These are phyloP conservation scores for Coturnix japonica DNA, from an alignment of 2,113 vertebrate genomes.

Conservation along the genomic window DNA sequence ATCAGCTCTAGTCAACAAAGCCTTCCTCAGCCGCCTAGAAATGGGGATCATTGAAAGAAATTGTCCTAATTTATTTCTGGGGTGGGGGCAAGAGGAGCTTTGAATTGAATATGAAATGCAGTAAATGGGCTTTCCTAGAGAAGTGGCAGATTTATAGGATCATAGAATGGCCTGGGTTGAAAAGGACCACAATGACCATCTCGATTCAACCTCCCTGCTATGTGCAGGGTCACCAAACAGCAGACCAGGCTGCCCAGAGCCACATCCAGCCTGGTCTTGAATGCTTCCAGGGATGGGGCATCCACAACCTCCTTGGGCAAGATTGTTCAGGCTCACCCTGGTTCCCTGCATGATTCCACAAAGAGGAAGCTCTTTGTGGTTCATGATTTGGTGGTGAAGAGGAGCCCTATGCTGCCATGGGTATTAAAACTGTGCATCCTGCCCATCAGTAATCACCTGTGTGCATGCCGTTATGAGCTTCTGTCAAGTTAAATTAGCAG, in stretches of 20 bases:
- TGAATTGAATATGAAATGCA: neutral
- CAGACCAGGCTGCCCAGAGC: no score
- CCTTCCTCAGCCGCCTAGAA: neutral
- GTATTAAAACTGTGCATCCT: neutral
- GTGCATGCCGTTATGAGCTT: neutral
- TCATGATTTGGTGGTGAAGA: fast-evolving
- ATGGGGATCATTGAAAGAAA: neutral
- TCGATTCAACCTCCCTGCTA: no score
- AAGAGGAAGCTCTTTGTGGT: neutral
- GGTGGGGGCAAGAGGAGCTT: fast-evolving
- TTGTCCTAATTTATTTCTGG: neutral
- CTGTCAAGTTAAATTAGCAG: neutral
- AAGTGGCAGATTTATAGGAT: neutral
- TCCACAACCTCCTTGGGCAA: no score
- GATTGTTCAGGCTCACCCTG: neutral
- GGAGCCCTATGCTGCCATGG: neutral
- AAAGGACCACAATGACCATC: no score
- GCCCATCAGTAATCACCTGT: neutral
- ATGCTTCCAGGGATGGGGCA: no score
- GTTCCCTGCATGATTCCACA: neutral
- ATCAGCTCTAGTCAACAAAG: neutral
- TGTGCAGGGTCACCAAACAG: no score
- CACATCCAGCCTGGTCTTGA: no score
- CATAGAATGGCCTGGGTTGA: no score
- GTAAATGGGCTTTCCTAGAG: neutral